phyloP scores from a whole-genome alignment of 2,797 vertebrate genomes.

The Myiotriccus ornatus region DNA sequence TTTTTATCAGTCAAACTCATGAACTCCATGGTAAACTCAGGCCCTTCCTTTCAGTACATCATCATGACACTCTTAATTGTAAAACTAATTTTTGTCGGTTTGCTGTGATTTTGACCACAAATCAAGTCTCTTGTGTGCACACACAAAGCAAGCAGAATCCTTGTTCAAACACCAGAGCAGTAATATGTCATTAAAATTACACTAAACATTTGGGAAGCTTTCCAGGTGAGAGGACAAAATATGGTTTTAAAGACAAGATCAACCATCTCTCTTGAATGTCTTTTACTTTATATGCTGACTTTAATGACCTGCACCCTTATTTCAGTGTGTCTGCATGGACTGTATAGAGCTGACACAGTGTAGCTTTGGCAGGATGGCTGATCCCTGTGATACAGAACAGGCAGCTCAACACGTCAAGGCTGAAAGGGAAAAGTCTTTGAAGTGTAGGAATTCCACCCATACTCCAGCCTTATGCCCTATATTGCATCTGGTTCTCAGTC shows the following conservation, averaged over 20 bases:
- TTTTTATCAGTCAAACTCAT: neutral
- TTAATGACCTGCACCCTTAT: neutral
- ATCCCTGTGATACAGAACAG: neutral
- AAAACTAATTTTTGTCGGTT: neutral
- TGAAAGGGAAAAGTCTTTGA: neutral
- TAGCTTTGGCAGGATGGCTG: neutral
- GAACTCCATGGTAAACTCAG: neutral
- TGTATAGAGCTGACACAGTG: neutral
- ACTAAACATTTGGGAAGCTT: neutral
- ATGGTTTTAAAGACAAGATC: fast-evolving
- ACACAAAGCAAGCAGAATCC: neutral
- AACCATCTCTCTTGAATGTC: neutral
- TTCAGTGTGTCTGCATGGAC: neutral
- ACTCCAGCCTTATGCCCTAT: neutral
- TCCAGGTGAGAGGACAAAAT: neutral
- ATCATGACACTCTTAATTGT: neutral
- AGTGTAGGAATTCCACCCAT: neutral
- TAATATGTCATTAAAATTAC: neutral
- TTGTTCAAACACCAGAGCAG: neutral
- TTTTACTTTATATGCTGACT: neutral
- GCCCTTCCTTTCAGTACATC: neutral
- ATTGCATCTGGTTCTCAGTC: neutral
- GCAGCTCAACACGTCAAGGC: neutral
- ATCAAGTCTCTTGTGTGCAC: fast-evolving
- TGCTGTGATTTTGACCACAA: neutral